Conservation (phyloP, 2,113 vertebrate species). For the Grallaria varia region DNA sequence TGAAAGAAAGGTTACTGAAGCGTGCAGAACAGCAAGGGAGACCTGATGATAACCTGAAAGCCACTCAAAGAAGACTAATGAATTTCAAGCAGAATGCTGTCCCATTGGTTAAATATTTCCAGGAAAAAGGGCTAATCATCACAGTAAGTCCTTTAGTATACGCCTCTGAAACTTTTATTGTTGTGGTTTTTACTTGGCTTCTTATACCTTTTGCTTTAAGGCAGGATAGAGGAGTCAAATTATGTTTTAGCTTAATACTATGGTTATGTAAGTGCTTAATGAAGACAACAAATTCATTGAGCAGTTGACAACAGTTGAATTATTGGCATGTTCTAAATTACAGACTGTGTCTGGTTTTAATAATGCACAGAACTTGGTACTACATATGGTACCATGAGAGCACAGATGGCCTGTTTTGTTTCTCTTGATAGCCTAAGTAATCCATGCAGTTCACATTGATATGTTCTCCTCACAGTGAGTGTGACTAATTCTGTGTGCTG, state of each 20-base stretch:
- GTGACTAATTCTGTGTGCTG: background rate
- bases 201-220: background rate
- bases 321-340: background rate
- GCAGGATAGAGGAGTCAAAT: background rate
- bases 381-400: background rate
- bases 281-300: background rate
- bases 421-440: background rate
- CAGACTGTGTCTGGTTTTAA: background rate
- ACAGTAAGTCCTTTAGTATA: slow-evolving; percentile 80
- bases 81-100: slow-evolving; percentile 97
- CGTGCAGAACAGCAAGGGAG: slow-evolving; percentile 92
- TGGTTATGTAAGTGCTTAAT: background rate
- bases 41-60: slow-evolving; percentile 96
- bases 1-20: slow-evolving; percentile 91
- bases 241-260: background rate
- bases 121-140: slow-evolving; percentile 92
- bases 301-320: background rate
- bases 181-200: background rate
- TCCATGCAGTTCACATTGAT: background rate
- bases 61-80: slow-evolving; percentile 90
- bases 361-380: background rate
- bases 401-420: background rate
- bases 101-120: slow-evolving; percentile 95
- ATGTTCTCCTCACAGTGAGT: background rate
- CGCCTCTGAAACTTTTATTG: background rate